Evolutionary conservation across 1,140 invertebrate genomes (phyloP).

Genomic region (Drosophila obscura): DNA sequence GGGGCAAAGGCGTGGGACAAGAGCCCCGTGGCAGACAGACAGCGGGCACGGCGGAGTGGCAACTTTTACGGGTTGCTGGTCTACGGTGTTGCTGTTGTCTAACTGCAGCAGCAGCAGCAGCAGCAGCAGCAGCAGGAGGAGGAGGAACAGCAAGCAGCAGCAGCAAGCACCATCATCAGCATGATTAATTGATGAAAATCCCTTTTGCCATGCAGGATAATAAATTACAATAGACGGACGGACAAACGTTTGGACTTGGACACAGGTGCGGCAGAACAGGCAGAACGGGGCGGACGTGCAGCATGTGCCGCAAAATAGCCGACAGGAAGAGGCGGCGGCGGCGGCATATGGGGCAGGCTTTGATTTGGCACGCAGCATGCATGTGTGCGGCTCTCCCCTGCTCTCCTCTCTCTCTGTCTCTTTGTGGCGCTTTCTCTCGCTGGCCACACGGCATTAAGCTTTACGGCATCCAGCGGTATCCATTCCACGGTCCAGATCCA

Average conservation of each 20-base stretch:
- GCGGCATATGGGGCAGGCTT: slow-evolving; percentile 38
- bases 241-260: slow-evolving; percentile 11
- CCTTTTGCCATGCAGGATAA: slow-evolving; percentile 81
- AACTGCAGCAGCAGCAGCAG: slow-evolving; percentile 62
- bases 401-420: background rate
- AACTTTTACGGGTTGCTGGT: background rate
- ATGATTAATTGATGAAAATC: slow-evolving; percentile 83
- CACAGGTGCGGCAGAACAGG: slow-evolving; percentile 9
- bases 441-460: slow-evolving; percentile 59
- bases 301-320: slow-evolving; percentile 60
- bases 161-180: slow-evolving; percentile 68
- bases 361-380: slow-evolving; percentile 51
- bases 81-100: slow-evolving; percentile 49
- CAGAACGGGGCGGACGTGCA: slow-evolving; percentile 31
- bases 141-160: slow-evolving; percentile 53
- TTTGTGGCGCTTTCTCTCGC: slow-evolving; percentile 25
- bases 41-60: background rate
- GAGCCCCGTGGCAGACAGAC: background rate
- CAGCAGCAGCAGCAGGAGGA: slow-evolving; percentile 56
- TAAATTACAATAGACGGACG: slow-evolving; percentile 72
- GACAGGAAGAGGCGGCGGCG: slow-evolving; percentile 26
- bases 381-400: slow-evolving; percentile 14
- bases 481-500: slow-evolving; percentile 17
- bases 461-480: slow-evolving; percentile 25
- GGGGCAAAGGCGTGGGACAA: background rate